These are phyloP conservation scores for Euura saliciscinereae DNA, from an alignment of 1,140 invertebrate genomes.

Conservation along the genomic window DNA sequence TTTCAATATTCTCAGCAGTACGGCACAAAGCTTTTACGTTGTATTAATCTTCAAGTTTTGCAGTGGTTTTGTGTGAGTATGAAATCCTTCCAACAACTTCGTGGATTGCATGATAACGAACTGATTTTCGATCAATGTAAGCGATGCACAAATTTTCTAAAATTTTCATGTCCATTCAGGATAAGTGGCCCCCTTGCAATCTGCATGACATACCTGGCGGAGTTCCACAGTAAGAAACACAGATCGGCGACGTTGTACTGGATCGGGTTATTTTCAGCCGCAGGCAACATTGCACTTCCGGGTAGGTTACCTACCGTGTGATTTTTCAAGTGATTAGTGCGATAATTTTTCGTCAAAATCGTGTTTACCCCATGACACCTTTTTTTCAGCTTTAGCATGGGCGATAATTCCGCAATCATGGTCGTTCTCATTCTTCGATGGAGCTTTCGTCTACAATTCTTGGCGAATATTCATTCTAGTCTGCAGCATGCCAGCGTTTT, in stretches of 20 bases:
- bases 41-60: slow-evolving; percentile 73
- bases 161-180: slow-evolving; percentile 45
- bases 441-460: slow-evolving; percentile 48
- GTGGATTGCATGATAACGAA: no score
- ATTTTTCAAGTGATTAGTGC: slow-evolving; percentile 14
- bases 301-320: slow-evolving; percentile 32
- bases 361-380: slow-evolving; percentile 10
- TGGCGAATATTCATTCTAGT: slow-evolving; percentile 76
- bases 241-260: slow-evolving; percentile 64
- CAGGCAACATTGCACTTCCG: slow-evolving; percentile 47
- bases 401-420: slow-evolving; percentile 3
- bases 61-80: slow-evolving; percentile 74
- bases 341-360: slow-evolving; percentile 20
- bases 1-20: slow-evolving; percentile 65
- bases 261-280: slow-evolving; percentile 62
- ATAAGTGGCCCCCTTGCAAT: slow-evolving; percentile 73
- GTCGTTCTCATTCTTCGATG: slow-evolving; percentile 12
- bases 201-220: slow-evolving; percentile 68
- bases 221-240: slow-evolving; percentile 66
- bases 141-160: no score
- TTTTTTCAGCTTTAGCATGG: slow-evolving; percentile 29
- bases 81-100: background rate
- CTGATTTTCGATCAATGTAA: background rate
- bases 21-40: slow-evolving; percentile 70
- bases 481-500: slow-evolving; percentile 65